phyloP scores from a whole-genome alignment of 1,140 invertebrate genomes.

The Acyrthosiphon pisum region DNA sequence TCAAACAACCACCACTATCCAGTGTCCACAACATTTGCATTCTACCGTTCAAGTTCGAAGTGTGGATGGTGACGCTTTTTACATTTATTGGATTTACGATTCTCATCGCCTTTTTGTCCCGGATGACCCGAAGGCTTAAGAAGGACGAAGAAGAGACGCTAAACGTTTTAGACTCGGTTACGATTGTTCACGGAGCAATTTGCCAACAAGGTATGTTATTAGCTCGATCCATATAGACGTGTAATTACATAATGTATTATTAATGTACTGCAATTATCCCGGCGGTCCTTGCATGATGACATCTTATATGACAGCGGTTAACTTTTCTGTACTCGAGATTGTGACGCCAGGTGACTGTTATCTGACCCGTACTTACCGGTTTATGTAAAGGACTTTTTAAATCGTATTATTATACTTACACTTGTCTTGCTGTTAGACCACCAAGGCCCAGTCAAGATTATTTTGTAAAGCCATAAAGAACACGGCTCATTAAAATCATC shows the following conservation, averaged over 20 bases:
- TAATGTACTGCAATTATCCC: background rate
- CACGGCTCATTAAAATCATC: no score
- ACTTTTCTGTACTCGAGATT: no score
- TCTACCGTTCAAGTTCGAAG: constrained; percentile 66
- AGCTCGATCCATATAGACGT: background rate
- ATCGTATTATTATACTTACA: no score
- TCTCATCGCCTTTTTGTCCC: background rate
- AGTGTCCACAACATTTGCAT: constrained; percentile 69
- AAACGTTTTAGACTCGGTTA: constrained; percentile 59
- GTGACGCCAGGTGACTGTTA: background rate
- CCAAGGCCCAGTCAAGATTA: no score
- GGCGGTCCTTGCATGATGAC: no score
- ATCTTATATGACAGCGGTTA: no score
- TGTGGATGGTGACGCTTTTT: constrained; percentile 66
- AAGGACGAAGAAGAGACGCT: background rate
- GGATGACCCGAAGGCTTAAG: background rate
- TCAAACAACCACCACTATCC: constrained; percentile 61
- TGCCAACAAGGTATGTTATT: constrained; percentile 71
- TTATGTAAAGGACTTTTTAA: no score
- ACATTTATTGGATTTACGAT: constrained; percentile 46
- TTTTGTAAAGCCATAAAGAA: no score
- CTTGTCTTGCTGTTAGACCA: no score
- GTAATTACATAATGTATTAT: background rate
- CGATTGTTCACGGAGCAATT: constrained; percentile 60
- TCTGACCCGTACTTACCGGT: background rate